Evolutionary conservation across 2,888 invertebrate species (phyloP).

Genomic region (Ophion ellenae): DNA sequence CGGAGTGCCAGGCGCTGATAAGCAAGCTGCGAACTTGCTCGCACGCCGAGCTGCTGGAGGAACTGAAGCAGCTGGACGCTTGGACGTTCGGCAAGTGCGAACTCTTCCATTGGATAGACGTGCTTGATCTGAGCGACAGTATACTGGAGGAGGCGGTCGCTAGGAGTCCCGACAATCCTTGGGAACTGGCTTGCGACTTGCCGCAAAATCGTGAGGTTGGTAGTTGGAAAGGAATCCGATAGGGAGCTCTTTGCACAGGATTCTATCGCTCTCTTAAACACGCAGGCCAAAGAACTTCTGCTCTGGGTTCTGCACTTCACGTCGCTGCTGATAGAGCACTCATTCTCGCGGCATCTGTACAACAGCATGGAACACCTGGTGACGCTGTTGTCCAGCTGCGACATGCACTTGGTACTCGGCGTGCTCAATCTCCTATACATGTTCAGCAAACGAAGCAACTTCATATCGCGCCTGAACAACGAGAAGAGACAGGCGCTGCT

Average conservation of each 20-base stretch:
- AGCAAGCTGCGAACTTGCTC: constrained; percentile 89
- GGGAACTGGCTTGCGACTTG: constrained; percentile 90
- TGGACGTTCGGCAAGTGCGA: constrained; percentile 96
- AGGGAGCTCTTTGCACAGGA: constrained; percentile 31
- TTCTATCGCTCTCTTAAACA: not conserved
- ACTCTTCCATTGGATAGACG: constrained; percentile 93
- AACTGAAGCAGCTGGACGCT: constrained; percentile 89
- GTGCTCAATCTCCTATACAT: constrained; percentile 94
- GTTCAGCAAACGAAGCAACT: constrained; percentile 95
- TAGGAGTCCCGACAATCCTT: constrained; percentile 86
- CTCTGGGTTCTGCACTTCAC: constrained; percentile 92
- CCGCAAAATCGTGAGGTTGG: constrained; percentile 86
- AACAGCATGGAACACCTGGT: constrained; percentile 94
- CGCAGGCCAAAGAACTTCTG: constrained; percentile 89
- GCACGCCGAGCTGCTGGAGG: constrained; percentile 87
- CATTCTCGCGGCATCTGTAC: constrained; percentile 93
- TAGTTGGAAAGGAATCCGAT: not conserved
- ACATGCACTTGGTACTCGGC: constrained; percentile 93
- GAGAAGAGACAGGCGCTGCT: constrained; percentile 90
- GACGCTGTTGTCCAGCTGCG: constrained; percentile 90
- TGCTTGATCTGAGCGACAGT: constrained; percentile 90
- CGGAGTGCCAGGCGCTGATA: constrained; percentile 91
- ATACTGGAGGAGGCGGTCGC: constrained; percentile 91
- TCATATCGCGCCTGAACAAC: constrained; percentile 90
- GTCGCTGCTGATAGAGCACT: constrained; percentile 93